Conservation (phyloP, 2,888 invertebrate genomes). For the Noctua fimbriata region DNA sequence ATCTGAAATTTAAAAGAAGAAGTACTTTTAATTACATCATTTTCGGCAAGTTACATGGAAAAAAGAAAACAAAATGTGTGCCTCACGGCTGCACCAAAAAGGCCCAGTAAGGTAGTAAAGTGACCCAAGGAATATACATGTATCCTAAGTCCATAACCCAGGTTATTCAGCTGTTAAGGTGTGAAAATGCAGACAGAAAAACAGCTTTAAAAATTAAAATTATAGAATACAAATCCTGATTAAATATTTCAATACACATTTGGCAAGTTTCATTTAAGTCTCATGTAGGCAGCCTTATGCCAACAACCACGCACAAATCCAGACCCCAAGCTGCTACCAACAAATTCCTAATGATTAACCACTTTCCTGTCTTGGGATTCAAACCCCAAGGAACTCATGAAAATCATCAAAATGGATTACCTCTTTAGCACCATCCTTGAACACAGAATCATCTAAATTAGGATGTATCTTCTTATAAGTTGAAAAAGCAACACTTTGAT, state of each 20-base stretch:
- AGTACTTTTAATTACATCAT: neutral
- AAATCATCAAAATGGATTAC: conserved; percentile 62
- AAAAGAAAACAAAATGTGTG: neutral
- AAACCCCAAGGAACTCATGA: neutral
- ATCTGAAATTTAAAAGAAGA: conserved; percentile 74
- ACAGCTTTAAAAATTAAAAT: neutral
- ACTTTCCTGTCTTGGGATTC: neutral
- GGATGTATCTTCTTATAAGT: conserved; percentile 74
- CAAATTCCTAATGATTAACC: neutral
- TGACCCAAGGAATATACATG: neutral
- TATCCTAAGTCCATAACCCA: neutral
- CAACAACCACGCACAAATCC: neutral
- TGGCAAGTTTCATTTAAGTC: no score
- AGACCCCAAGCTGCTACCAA: neutral
- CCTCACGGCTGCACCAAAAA: neutral
- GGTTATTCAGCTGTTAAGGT: neutral
- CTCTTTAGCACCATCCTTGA: conserved; percentile 68
- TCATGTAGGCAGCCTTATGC: no score
- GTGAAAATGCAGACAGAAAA: neutral
- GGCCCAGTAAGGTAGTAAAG: neutral
- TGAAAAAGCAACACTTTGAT: conserved; percentile 77
- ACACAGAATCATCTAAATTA: conserved; percentile 71
- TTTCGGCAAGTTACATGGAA: neutral
- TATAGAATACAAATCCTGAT: neutral
- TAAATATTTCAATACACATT: neutral